Evolutionary conservation across 2,113 vertebrate genomes (phyloP).

Genomic region (Vicugna pacos): DNA sequence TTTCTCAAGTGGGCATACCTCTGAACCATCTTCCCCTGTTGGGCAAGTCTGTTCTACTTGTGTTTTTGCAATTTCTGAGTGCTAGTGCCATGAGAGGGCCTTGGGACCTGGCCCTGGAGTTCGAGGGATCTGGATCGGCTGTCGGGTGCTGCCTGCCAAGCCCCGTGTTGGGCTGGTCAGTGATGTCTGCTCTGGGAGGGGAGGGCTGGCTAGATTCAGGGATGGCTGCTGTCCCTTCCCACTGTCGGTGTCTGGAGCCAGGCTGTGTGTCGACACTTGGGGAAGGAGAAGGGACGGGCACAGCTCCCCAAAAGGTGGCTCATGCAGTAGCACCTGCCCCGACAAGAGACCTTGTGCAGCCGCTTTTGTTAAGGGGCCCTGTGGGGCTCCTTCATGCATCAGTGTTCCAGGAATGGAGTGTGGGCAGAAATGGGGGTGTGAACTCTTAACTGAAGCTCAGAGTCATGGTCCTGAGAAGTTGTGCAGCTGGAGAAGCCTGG

Average conservation of each 20-base stretch:
- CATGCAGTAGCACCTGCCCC: accelerated
- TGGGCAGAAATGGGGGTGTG: background rate
- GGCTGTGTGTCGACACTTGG: background rate
- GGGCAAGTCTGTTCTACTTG: background rate
- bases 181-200: background rate
- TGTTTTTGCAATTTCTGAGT: background rate
- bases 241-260: background rate
- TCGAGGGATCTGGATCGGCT: background rate
- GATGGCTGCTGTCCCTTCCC: background rate
- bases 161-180: background rate
- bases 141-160: background rate
- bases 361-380: background rate
- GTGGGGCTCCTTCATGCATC: background rate
- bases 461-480: background rate
- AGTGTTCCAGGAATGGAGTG: background rate
- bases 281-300: background rate
- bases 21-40: background rate
- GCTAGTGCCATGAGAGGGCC: background rate
- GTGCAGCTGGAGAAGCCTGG: background rate
- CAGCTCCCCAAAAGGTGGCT: accelerated
- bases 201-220: background rate
- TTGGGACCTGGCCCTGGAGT: background rate
- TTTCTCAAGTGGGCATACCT: background rate
- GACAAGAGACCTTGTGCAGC: background rate
- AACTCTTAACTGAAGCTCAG: background rate